A percentile compares a stretch with the other conserved stretches of the same genome.
Evolutionary conservation across 2,797 vertebrate species (phyloP).

Genomic region (Basileuterus tristriatus): DNA sequence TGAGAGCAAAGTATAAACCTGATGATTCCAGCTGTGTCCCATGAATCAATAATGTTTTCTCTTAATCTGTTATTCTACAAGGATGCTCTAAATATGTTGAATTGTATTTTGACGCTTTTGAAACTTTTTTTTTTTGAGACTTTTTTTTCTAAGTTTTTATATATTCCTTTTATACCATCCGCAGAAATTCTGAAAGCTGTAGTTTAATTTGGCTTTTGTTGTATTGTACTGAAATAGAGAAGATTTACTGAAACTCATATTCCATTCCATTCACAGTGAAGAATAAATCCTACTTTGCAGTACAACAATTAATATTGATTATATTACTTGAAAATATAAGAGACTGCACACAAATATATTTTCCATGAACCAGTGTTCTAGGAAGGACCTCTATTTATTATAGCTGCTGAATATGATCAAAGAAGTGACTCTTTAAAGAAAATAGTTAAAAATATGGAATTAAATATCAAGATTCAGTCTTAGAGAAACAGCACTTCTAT

Average conservation of each 20-base stretch:
- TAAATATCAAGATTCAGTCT: neutral
- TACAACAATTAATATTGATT: slow-evolving; percentile 46
- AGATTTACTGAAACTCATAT: slow-evolving; percentile 31
- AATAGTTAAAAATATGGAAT: neutral
- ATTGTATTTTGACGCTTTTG: slow-evolving; percentile 22
- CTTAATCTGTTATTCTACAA: neutral
- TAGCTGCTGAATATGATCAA: neutral
- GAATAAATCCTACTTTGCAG: slow-evolving; percentile 18
- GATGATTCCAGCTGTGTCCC: neutral
- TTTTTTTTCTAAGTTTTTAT: neutral
- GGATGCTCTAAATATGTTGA: neutral
- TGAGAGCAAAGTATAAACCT: neutral
- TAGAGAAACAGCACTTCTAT: neutral
- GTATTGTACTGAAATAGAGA: neutral
- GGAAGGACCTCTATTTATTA: neutral
- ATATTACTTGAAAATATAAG: slow-evolving; percentile 32
- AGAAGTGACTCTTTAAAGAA: slow-evolving; percentile 1
- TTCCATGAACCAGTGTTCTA: neutral
- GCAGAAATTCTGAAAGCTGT: slow-evolving; percentile 5
- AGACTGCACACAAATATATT: neutral
- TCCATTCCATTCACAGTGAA: neutral
- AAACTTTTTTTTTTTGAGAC: no score
- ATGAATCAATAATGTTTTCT: neutral
- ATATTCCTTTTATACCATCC: slow-evolving; percentile 22
- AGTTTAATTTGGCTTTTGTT: slow-evolving; percentile 35